Evolutionary conservation across 2,888 invertebrate species (phyloP), one percentile per base, ranked within the genome.

Genomic region (Labia minor): DNA sequence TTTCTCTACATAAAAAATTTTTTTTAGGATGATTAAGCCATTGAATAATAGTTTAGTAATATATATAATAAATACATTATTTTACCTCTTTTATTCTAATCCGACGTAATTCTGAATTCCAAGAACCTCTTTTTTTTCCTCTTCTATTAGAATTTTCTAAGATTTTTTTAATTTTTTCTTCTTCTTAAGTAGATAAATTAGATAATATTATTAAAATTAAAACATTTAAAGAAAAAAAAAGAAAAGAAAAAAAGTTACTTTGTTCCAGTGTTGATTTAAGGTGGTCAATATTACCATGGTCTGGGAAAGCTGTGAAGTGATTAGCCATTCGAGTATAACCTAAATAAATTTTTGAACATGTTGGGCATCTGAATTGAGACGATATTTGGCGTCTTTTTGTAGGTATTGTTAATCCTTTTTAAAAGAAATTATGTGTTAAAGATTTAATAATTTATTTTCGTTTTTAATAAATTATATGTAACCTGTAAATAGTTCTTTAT

Each of bases 261-360:
- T 49, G 49, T 8, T 49, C 16, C 14, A 16, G 14, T 49, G 49
- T 49, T 49, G 77, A 76, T 3, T 77, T 77, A 33, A 77, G 70
- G 65, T 75, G 79, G 70, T 74, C 78, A 1, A 71, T 69, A 61
- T 64, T 72, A 71, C 84, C 83, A 73, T 87, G 87, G 68, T 80
- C 80, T 1, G 86, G 86, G 75, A 83, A 79, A 71, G 84, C 79
- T 70, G 82, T 79, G 70, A 85, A 83, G 75, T 87, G 87, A 67
- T 83, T 77, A 19, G 82, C 79, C 77, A 87, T 81, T 65, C 83
- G 81, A 26, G 78, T 81, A 71, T 80, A 78, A 4, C 86, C 86
- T 65, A 86, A 76, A 74, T 86, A 87, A 16, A 83, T 81, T 74
- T 86, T 86, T 66, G 81, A 79, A 75, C 87, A 87, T n/a, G 81